phyloP scores from a whole-genome alignment of 2,113 vertebrate genomes.

The Ardeotis arabs region DNA sequence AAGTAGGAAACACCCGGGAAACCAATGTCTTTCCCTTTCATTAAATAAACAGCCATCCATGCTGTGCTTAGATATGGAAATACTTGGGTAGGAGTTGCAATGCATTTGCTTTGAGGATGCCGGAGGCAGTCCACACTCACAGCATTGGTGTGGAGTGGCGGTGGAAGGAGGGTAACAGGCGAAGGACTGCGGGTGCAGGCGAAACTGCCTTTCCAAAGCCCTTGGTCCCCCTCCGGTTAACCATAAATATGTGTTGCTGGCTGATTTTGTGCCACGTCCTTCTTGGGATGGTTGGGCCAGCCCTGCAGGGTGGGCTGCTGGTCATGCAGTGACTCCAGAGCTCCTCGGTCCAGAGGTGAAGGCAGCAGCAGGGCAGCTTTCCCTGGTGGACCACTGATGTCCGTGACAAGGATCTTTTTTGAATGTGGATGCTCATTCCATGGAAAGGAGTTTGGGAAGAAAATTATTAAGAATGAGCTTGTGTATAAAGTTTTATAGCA shows the following conservation, averaged over 20 bases:
- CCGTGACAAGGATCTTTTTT: not conserved
- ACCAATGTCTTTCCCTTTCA: not conserved
- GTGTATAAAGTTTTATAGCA: not conserved
- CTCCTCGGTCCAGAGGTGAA: not conserved
- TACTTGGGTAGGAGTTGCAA: not conserved
- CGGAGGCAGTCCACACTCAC: not conserved
- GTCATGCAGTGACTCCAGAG: not conserved
- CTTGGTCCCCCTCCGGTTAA: not conserved
- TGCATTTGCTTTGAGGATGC: not conserved
- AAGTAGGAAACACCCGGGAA: not conserved
- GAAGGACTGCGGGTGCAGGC: fast-evolving
- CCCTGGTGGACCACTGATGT: too few relatives aligned
- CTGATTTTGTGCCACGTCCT: not conserved
- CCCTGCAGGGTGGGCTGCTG: fast-evolving
- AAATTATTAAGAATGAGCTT: not conserved
- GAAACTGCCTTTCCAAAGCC: not conserved
- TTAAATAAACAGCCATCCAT: not conserved
- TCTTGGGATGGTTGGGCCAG: not conserved
- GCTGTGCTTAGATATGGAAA: not conserved
- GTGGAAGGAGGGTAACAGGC: not conserved
- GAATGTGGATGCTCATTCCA: not conserved
- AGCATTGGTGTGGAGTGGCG: fast-evolving
- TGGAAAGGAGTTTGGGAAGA: not conserved
- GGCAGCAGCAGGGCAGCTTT: not conserved
- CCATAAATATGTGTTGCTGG: not conserved